Evolutionary conservation across 2,113 vertebrate species (phyloP).

Genomic region (Mus musculus): DNA sequence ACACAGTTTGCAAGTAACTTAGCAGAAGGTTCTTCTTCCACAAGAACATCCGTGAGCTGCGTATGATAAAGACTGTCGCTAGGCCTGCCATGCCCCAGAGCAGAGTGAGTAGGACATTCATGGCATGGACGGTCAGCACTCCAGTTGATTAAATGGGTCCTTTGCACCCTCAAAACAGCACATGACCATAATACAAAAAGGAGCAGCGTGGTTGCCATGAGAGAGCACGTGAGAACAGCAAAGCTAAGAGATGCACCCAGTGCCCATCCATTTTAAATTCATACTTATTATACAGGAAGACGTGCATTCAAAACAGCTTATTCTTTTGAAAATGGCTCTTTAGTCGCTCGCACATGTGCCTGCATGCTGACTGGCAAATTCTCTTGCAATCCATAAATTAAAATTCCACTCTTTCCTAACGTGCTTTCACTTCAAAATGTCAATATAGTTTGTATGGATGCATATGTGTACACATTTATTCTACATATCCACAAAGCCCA

Average conservation of each 20-base stretch:
- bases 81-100: not conserved
- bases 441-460: constrained; percentile 27
- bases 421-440: constrained; percentile 73
- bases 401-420: constrained; percentile 63
- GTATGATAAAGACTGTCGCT: constrained; percentile 21
- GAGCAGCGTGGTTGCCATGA: constrained; percentile 61
- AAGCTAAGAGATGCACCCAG: constrained; percentile 60
- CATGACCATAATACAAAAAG: constrained; percentile 59
- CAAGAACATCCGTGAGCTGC: constrained; percentile 14
- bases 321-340: constrained; percentile 74
- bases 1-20: not conserved
- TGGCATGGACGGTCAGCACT: not conserved
- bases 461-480: constrained; percentile 8
- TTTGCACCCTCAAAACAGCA: constrained; percentile 65
- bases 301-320: constrained; percentile 69
- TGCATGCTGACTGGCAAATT: constrained; percentile 68
- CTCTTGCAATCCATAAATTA: constrained; percentile 70
- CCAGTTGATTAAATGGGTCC: constrained; percentile 65
- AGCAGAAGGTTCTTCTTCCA: constrained; percentile 24
- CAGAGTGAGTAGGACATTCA: not conserved
- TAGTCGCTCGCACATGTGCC: constrained; percentile 60
- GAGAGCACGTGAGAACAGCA: constrained; percentile 66
- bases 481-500: not conserved
- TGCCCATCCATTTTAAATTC: constrained; percentile 77
- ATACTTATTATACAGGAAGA: constrained; percentile 80